Evolutionary conservation across 2,113 vertebrate genomes (phyloP).

Genomic region (Corythornis cristatus): DNA sequence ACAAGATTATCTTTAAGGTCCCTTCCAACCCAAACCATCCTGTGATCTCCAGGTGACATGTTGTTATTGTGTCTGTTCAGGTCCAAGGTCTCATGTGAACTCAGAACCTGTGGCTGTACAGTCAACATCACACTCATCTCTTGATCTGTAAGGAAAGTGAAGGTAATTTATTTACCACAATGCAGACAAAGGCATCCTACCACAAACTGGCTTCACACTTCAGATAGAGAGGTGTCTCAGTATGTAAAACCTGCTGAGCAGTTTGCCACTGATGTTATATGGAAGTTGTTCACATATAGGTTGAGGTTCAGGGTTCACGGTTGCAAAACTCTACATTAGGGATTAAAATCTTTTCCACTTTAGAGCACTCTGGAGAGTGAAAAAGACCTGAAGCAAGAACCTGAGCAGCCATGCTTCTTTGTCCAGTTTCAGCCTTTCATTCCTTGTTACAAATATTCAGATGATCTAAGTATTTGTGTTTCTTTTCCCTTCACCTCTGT

Average conservation of each 20-base stretch:
- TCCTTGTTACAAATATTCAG: not conserved
- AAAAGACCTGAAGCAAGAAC: not conserved
- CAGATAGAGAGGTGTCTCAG: not conserved
- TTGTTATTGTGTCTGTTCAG: not conserved
- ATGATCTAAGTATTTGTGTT: not conserved
- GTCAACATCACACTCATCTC: not conserved
- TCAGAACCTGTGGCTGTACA: not conserved
- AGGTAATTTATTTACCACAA: not conserved
- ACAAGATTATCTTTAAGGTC: not conserved
- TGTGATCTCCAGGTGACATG: not conserved
- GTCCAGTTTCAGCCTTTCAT: not conserved
- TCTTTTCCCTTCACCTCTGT: not conserved
- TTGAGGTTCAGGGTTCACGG: not conserved
- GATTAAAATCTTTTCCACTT: not conserved
- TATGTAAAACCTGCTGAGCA: not conserved
- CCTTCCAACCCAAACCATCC: not conserved
- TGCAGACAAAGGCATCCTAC: not conserved
- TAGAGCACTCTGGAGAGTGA: not conserved
- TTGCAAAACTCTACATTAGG: not conserved
- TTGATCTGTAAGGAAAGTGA: not conserved
- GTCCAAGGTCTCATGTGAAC: not conserved
- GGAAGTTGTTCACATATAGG: not conserved
- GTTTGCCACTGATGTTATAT: fast-evolving
- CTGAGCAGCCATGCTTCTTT: not conserved
- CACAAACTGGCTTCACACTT: not conserved